Evolutionary conservation across 2,113 vertebrate species (phyloP), one percentile per base, ranked within the genome.

Genomic region (Rhea americana): DNA sequence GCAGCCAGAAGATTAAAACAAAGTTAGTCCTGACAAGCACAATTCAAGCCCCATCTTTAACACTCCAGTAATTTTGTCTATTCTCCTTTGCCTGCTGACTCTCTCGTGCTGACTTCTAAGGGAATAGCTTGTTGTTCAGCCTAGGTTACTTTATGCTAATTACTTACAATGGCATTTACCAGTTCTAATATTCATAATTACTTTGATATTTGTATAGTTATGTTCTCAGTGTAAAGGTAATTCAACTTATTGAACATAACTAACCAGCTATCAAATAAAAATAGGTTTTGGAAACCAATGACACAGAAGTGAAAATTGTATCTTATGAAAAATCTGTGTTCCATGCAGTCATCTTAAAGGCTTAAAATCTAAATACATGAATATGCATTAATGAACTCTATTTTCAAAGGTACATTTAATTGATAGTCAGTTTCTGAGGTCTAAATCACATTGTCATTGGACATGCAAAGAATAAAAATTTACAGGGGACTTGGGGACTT

Each of bases 21-120:
- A 76, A 2, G 4, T 65, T 80, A 58, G 28, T 41, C 10, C 19
- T 4, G 65, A 39, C 6, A 91, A 22, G 11, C 5, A 50, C 13
- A 50, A 45, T 73, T 87, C 16, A 85, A 48, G 24, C 13, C 15
- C 2, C 30, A 9, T 67, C 20, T 87, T 79, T 74, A 81, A 18
- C 35, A 72, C 12, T 3, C 32, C 13, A 78, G 10, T 2, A 78
- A 12, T 56, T 24, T 91, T 6, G 73, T 68, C 47, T 6, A 28
- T 35, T 79, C 8, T 32, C 8, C 8, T 4, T 81, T 74, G 37
- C 12, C 1, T 0, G 2, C 13, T 84, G 1, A 3, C 6, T 11
- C 13, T 67, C 47, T 61, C 55, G 79, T 9, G 53, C 10, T 75
- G 15, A 62, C 93, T 87, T 84, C 28, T 41, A 15, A 39, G 28